phyloP scores from a whole-genome alignment of 2,113 vertebrate species.

The Asarcornis scutulata region DNA sequence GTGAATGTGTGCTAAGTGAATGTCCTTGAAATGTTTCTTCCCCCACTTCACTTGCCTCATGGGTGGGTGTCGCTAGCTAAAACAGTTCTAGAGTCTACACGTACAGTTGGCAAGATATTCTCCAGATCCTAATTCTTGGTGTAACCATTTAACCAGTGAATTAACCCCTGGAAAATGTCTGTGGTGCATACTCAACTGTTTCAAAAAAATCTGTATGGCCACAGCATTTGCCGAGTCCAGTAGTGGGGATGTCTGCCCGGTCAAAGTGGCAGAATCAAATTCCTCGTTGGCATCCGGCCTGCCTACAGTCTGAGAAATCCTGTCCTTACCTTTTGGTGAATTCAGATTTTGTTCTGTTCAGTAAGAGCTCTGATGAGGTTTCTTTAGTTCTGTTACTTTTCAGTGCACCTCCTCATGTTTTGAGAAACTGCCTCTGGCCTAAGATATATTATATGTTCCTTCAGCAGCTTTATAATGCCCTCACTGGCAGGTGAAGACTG shows the following conservation, averaged over 20 bases:
- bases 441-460: background rate
- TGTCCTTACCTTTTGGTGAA: background rate
- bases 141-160: background rate
- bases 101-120: background rate
- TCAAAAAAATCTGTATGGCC: background rate
- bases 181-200: background rate
- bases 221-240: background rate
- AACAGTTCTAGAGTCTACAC: background rate
- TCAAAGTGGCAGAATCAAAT: background rate
- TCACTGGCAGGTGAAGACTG: background rate
- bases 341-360: background rate
- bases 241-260: background rate
- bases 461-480: background rate
- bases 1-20: background rate
- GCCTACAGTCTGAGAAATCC: background rate
- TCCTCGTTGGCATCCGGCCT: background rate
- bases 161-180: background rate
- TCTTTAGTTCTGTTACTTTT: background rate
- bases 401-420: background rate
- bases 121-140: background rate
- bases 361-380: background rate
- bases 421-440: background rate
- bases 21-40: background rate
- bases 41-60: background rate
- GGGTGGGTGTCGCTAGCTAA: background rate